These are phyloP conservation scores for Hetaerina titia DNA, from an alignment of 2,888 invertebrate genomes.

Conservation along the genomic window DNA sequence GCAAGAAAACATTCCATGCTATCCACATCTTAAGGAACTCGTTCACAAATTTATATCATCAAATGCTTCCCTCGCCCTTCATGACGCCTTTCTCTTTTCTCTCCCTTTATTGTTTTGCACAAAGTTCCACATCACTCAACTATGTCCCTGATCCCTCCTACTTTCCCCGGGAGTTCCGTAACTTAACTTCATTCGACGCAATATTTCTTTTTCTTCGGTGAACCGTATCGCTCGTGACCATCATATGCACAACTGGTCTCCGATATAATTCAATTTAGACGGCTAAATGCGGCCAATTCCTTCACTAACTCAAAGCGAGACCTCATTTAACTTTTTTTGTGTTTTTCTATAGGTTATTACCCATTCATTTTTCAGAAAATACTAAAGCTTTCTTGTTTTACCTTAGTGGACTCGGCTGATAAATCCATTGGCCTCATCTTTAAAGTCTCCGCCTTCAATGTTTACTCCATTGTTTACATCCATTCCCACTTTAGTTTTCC, in stretches of 20 bases:
- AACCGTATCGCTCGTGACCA: background rate
- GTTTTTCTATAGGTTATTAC: background rate
- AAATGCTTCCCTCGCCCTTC: background rate
- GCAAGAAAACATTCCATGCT: no score
- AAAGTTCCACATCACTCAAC: background rate
- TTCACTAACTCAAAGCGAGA: background rate
- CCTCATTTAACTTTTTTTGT: slow-evolving; percentile 9
- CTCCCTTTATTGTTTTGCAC: background rate
- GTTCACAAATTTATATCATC: no score
- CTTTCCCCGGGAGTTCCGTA: background rate
- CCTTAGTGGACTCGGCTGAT: background rate
- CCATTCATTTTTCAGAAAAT: background rate
- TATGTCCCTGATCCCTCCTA: background rate
- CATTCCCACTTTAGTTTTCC: background rate
- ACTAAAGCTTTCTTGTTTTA: background rate
- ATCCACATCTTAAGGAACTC: no score
- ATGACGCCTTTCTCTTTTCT: background rate
- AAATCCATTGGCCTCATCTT: background rate
- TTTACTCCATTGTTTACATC: background rate
- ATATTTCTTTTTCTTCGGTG: no score
- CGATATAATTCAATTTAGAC: background rate
- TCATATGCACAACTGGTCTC: background rate
- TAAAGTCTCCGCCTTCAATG: background rate
- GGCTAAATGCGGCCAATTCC: background rate
- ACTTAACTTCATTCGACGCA: background rate